A percentile compares a stretch with the other conserved stretches of the same genome.
Conservation (phyloP, 2,113 vertebrate species). For the Anser brachyrhynchus region DNA sequence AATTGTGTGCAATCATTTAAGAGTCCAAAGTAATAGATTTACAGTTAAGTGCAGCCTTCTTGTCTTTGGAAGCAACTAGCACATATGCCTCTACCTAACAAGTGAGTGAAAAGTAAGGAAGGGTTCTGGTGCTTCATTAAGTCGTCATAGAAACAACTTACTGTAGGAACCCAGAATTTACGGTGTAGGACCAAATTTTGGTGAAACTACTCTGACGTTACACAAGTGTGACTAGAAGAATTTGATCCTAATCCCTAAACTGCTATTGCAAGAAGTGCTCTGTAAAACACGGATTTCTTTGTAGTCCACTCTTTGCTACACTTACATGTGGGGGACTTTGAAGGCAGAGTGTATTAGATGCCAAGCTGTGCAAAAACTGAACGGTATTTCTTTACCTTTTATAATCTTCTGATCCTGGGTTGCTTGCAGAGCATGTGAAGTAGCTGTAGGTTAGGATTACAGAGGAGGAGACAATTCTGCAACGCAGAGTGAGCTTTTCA, state of each 20-base stretch:
- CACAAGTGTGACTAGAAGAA: constrained; percentile 44
- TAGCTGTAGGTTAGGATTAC: constrained; percentile 66
- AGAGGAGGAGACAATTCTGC: constrained; percentile 70
- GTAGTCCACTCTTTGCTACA: constrained; percentile 32
- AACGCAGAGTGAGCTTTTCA: constrained; percentile 65
- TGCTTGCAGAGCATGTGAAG: constrained; percentile 68
- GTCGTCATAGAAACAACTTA: constrained; percentile 22
- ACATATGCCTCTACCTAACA: not conserved
- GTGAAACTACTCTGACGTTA: constrained; percentile 40
- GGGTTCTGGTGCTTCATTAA: not conserved
- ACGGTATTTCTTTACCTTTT: constrained; percentile 54
- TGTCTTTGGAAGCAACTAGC: constrained; percentile 47
- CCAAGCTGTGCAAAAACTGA: constrained; percentile 59
- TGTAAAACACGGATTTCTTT: constrained; percentile 54
- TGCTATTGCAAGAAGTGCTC: constrained; percentile 56
- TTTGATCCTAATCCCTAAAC: constrained; percentile 61
- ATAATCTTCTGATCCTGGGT: constrained; percentile 59
- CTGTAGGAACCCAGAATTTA: constrained; percentile 6
- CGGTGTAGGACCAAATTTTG: not conserved
- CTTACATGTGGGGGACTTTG: constrained; percentile 4
- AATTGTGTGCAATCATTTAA: not conserved
- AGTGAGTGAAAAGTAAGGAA: constrained; percentile 3
- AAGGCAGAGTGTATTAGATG: constrained; percentile 42
- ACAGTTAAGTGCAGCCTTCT: not conserved
- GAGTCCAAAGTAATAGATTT: constrained; percentile 18